These are phyloP conservation scores for Thaleichthys pacificus DNA, from an alignment of 2,797 vertebrate species.

Conservation along the genomic window DNA sequence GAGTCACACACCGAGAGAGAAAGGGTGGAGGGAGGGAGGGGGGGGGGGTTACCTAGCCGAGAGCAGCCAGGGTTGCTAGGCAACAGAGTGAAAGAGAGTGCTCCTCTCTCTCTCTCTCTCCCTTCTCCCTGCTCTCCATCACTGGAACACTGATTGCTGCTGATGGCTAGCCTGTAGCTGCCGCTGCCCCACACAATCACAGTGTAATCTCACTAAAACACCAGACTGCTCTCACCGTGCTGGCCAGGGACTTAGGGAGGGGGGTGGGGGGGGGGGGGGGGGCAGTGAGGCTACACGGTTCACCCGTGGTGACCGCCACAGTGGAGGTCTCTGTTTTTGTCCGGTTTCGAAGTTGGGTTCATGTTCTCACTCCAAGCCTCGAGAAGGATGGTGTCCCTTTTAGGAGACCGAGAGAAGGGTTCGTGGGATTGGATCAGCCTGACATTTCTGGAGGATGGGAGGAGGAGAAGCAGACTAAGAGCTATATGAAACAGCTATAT, in stretches of 20 bases:
- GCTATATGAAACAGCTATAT: not conserved
- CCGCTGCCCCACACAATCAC: slow-evolving; percentile 40
- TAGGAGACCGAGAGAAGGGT: not conserved
- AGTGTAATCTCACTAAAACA: slow-evolving; percentile 69
- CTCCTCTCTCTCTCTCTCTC: slow-evolving; percentile 56
- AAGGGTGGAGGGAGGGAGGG: slow-evolving; percentile 45
- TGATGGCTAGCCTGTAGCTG: slow-evolving; percentile 43
- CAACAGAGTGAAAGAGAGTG: slow-evolving; percentile 73
- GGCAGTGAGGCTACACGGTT: no score
- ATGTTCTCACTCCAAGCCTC: not conserved
- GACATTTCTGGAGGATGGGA: slow-evolving; percentile 5
- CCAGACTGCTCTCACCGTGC: slow-evolving; percentile 45
- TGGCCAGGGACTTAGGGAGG: slow-evolving; percentile 46
- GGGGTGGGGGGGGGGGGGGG: slow-evolving; percentile 40
- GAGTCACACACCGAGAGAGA: not conserved
- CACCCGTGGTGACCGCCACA: no score
- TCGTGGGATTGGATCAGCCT: not conserved
- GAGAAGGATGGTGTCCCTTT: not conserved
- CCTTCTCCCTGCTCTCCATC: slow-evolving; percentile 34
- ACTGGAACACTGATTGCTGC: slow-evolving; percentile 31
- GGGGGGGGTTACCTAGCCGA: slow-evolving; percentile 31
- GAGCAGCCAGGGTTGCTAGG: slow-evolving; percentile 71
- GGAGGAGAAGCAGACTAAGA: slow-evolving; percentile 22
- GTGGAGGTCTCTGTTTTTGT: not conserved
- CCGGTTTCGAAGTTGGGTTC: not conserved